phyloP scores from a whole-genome alignment of 92 coral and sea anemone genomes.

The Phenganax subtilis region DNA sequence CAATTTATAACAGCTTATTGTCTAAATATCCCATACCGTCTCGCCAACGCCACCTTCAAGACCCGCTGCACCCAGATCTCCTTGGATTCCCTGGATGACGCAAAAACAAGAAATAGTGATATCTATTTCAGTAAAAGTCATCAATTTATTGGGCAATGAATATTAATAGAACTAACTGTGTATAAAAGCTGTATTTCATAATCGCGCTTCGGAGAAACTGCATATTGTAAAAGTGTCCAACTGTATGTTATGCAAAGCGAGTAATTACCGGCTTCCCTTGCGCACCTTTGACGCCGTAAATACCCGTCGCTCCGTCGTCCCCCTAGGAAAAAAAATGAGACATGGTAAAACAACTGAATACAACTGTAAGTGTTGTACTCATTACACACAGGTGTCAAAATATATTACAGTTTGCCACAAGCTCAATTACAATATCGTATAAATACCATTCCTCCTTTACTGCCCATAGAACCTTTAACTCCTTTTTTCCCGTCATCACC shows the following conservation, averaged over 20 bases:
- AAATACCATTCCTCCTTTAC: slow-evolving; percentile 47
- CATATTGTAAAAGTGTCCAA: neutral
- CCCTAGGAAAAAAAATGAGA: slow-evolving; percentile 38
- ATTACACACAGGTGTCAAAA: neutral
- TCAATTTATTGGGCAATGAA: too few relatives aligned
- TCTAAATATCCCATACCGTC: slow-evolving; percentile 5
- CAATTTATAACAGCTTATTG: too few relatives aligned
- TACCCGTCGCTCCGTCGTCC: slow-evolving; percentile 41
- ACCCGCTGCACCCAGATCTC: slow-evolving; percentile 32
- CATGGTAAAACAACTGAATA: neutral
- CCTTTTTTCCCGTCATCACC: slow-evolving; percentile 44
- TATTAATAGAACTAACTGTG: too few relatives aligned
- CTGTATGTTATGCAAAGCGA: neutral
- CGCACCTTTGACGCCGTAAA: slow-evolving; percentile 39
- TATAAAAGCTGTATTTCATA: too few relatives aligned
- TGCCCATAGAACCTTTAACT: slow-evolving; percentile 44
- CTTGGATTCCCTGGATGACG: slow-evolving; percentile 37
- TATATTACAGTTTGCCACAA: neutral
- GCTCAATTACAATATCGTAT: neutral
- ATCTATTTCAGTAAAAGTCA: too few relatives aligned
- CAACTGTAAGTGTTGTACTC: neutral
- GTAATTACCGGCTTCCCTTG: slow-evolving; percentile 48
- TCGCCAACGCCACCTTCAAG: slow-evolving; percentile 19
- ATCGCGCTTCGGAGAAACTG: too few relatives aligned
- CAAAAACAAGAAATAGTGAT: neutral